These are phyloP conservation scores for Anagrus nilaparvatae DNA, from an alignment of 1,140 invertebrate genomes.

Conservation along the genomic window DNA sequence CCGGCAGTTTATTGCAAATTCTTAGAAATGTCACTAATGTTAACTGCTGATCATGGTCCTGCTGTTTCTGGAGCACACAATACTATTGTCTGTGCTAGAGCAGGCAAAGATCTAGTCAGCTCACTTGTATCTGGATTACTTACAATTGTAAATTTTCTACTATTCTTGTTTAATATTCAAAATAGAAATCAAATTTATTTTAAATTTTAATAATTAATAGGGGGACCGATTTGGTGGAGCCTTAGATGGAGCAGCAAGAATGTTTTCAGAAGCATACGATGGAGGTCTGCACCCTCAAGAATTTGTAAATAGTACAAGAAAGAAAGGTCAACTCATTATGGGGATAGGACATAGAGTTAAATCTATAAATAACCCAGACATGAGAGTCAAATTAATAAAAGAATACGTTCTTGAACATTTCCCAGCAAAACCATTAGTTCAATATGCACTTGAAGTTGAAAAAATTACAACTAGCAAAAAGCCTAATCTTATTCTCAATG, in stretches of 20 bases:
- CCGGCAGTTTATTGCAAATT: constrained; percentile 94
- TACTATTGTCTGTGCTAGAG: constrained; percentile 96
- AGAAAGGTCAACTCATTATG: constrained; percentile 97
- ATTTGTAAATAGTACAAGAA: constrained; percentile 96
- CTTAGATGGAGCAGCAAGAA: constrained; percentile 88
- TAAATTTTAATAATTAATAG: constrained; percentile 37
- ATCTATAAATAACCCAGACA: constrained; percentile 99
- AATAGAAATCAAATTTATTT: not conserved
- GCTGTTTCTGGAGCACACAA: constrained; percentile 99
- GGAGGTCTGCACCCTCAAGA: constrained; percentile 91
- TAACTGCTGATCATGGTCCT: constrained; percentile 98
- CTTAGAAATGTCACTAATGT: constrained; percentile 98
- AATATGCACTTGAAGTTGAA: constrained; percentile 96
- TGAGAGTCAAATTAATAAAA: constrained; percentile 92
- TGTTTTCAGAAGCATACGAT: constrained; percentile 95
- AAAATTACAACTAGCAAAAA: constrained; percentile 99
- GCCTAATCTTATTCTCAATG: constrained; percentile 97
- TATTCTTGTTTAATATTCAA: not conserved
- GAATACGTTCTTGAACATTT: constrained; percentile 92
- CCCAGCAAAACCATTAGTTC: constrained; percentile 81
- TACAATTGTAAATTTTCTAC: constrained; percentile 76
- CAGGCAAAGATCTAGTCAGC: constrained; percentile 97
- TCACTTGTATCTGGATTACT: constrained; percentile 91
- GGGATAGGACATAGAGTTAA: constrained; percentile 98
- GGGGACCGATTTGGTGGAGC: constrained; percentile 98